These are phyloP conservation scores for Ailuropoda melanoleuca DNA, from an alignment of 2,113 vertebrate genomes.

Conservation along the genomic window DNA sequence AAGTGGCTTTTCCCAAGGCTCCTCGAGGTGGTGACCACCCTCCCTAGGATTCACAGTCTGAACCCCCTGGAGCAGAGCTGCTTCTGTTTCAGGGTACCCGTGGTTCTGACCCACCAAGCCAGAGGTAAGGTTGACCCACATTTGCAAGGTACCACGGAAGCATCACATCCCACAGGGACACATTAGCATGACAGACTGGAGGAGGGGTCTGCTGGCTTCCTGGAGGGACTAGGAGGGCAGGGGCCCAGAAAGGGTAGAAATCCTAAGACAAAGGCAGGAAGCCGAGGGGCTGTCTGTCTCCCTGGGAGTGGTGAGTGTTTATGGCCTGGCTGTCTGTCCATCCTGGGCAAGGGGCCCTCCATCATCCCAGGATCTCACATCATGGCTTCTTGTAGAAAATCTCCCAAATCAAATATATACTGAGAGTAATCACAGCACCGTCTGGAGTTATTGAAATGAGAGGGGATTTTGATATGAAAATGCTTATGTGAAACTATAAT, in stretches of 20 bases:
- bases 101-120: background rate
- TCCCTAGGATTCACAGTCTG: background rate
- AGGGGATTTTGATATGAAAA: background rate
- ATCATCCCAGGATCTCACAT: background rate
- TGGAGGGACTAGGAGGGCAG: too few relatives aligned
- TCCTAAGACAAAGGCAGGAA: background rate
- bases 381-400: background rate
- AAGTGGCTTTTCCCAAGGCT: background rate
- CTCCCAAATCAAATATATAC: background rate
- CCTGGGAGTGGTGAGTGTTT: background rate
- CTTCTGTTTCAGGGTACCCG: background rate
- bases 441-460: background rate
- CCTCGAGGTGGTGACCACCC: background rate
- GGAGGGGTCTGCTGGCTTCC: too few relatives aligned
- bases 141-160: background rate
- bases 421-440: background rate
- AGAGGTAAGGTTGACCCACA: background rate
- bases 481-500: background rate
- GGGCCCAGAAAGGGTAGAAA: background rate
- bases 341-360: background rate
- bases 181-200: background rate
- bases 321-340: background rate
- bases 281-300: background rate
- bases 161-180: background rate
- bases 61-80: background rate